Conservation (phyloP, 1,140 invertebrate species). For the Drosophila pectinifera region DNA sequence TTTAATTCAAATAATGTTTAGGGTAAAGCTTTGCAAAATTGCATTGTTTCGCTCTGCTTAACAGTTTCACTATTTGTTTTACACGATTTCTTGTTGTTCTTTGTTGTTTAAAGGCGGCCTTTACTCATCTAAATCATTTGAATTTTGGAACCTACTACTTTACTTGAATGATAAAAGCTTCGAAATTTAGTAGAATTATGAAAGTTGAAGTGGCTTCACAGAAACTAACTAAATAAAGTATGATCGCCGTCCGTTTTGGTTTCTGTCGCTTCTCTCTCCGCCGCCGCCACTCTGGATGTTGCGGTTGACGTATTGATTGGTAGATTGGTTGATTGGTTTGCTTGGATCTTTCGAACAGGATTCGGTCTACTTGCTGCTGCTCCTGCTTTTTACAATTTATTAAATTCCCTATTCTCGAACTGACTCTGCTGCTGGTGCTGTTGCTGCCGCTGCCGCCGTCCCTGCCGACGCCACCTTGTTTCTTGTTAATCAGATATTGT, state of each 20-base stretch:
- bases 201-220: conserved; percentile 28
- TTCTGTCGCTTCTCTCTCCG: conserved; percentile 6
- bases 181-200: conserved; percentile 42
- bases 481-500: conserved; percentile 86
- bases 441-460: conserved; percentile 31
- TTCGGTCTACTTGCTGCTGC: conserved; percentile 12
- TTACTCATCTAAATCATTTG: conserved; percentile 37
- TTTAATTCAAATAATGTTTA: conserved; percentile 66
- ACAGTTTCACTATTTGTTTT: conserved; percentile 57
- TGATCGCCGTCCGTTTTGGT: conserved; percentile 5
- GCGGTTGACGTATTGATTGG: conserved; percentile 14
- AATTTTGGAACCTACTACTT: conserved; percentile 49
- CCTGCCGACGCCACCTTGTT: conserved; percentile 53
- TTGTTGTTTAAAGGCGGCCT: conserved; percentile 39
- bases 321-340: conserved; percentile 1
- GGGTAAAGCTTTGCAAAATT: conserved; percentile 39
- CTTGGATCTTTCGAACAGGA: conserved; percentile 11
- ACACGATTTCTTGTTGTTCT: conserved; percentile 25
- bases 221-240: conserved; percentile 30
- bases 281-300: conserved; percentile 8
- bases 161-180: conserved; percentile 28
- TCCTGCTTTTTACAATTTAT: conserved; percentile 74
- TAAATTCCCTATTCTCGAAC: conserved; percentile 75
- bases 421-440: conserved; percentile 50
- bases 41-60: conserved; percentile 30